Evolutionary conservation across 1,140 invertebrate genomes (phyloP).

Genomic region (Parapsyche elsis): DNA sequence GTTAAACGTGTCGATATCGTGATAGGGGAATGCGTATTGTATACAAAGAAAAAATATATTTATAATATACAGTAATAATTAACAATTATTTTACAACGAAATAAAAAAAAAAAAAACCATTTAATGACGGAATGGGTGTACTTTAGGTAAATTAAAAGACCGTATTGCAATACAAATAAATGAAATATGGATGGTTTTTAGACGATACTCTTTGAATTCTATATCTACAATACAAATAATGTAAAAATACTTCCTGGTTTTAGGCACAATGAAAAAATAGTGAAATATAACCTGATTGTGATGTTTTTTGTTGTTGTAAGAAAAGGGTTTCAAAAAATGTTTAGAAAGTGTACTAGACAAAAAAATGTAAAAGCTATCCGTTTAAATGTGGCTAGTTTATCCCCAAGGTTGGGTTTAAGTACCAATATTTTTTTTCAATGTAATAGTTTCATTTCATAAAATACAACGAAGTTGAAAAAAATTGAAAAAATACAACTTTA

Average conservation of each 20-base stretch:
- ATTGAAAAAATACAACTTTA: conserved; percentile 14
- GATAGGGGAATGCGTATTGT: conserved; percentile 3
- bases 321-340: neutral
- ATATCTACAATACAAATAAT: neutral
- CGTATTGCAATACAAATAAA: no score
- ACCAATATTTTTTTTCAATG: no score
- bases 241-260: neutral
- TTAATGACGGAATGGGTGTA: neutral
- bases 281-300: neutral
- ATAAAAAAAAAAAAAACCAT: no score
- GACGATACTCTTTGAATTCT: no score
- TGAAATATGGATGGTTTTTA: no score
- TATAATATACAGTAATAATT: neutral
- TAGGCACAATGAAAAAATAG: neutral
- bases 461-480: neutral
- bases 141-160: neutral
- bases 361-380: no score
- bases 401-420: no score
- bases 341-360: no score
- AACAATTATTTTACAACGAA: no score
- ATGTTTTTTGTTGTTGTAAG: neutral
- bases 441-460: neutral
- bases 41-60: neutral
- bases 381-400: no score
- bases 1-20: conserved; percentile 34